These are phyloP conservation scores for Syngnathus acus DNA, from an alignment of 2,797 vertebrate genomes.

Conservation along the genomic window DNA sequence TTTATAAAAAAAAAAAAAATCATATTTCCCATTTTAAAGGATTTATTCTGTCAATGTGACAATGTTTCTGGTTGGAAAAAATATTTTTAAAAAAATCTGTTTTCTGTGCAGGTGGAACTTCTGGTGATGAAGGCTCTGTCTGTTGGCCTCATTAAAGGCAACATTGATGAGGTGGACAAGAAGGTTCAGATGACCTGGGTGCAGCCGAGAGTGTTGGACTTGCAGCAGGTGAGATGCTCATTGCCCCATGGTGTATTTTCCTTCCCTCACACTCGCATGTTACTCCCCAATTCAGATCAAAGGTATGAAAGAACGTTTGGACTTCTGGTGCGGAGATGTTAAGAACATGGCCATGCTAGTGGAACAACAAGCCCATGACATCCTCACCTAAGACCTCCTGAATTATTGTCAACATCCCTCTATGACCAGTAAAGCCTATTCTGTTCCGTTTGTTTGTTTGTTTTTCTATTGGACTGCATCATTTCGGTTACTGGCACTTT, in stretches of 20 bases:
- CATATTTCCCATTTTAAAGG: neutral
- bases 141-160: conserved; percentile 89
- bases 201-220: conserved; percentile 89
- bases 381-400: conserved; percentile 77
- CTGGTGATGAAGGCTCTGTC: conserved; percentile 98
- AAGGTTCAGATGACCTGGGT: conserved; percentile 98
- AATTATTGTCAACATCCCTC: neutral
- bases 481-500: conserved; percentile 29
- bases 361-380: conserved; percentile 94
- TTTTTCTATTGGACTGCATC: conserved; percentile 15
- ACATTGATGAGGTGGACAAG: conserved; percentile 94
- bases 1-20: too few species aligned
- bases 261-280: neutral
- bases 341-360: conserved; percentile 96
- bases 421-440: conserved; percentile 11
- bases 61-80: neutral
- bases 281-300: conserved; percentile 75
- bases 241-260: neutral
- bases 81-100: neutral
- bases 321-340: conserved; percentile 91
- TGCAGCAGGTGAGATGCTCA: conserved; percentile 78
- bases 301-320: conserved; percentile 95
- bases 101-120: conserved; percentile 81
- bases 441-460: neutral
- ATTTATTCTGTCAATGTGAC: neutral